These are phyloP conservation scores for Alosa alosa DNA, from an alignment of 2,113 vertebrate genomes.

Conservation along the genomic window DNA sequence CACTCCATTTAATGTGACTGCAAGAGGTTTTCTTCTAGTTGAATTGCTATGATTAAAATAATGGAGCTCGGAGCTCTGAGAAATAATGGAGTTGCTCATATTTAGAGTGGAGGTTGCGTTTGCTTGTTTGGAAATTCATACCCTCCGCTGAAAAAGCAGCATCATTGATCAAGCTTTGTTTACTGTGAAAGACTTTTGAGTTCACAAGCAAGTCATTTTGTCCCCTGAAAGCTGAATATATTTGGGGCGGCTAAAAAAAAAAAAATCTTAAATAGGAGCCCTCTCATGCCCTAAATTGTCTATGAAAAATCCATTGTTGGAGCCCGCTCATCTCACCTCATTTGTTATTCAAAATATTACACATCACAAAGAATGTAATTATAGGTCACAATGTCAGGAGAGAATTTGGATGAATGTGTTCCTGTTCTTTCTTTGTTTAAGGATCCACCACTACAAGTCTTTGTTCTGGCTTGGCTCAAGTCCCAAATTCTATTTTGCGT, in stretches of 20 bases:
- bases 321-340: neutral
- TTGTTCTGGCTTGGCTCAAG: neutral
- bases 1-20: slow-evolving; percentile 8
- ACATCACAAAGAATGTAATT: slow-evolving; percentile 18
- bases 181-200: neutral
- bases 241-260: neutral
- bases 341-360: slow-evolving; percentile 8
- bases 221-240: neutral
- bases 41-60: slow-evolving; percentile 16
- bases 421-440: slow-evolving; percentile 10
- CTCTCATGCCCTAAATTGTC: neutral
- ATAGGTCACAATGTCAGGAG: slow-evolving; percentile 11
- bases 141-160: neutral
- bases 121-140: slow-evolving; percentile 12
- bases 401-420: neutral
- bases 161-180: slow-evolving; percentile 17
- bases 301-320: neutral
- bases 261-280: neutral
- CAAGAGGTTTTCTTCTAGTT: slow-evolving; percentile 2
- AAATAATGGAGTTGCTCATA: neutral
- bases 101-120: neutral
- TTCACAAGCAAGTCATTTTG: neutral
- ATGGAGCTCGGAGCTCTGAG: neutral
- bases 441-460: neutral
- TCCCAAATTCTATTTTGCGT: neutral